Evolutionary conservation across 2,888 invertebrate genomes (phyloP), one percentile per base, ranked within the genome.

Genomic region (Dryocosmus kuriphilus): DNA sequence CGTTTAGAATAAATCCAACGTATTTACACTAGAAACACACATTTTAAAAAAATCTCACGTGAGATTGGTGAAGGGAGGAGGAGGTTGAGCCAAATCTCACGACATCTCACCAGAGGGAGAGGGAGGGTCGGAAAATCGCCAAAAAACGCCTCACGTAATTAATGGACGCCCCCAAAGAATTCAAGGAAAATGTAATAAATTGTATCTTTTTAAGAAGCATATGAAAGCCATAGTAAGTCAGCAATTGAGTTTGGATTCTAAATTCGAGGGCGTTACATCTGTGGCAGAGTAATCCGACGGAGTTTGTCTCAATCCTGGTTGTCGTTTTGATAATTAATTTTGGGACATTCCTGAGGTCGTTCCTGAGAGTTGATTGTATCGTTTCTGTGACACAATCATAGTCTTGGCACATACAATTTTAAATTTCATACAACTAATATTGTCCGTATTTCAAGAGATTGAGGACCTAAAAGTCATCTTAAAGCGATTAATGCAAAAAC

Each of bases 251-350:
- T 80, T 77, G n/a, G 41, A 60, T 35, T 22, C 22, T 83, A 74
- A 80, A 84, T 63, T 78, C 83, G 82, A 86, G 84, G 79, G 89
- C 86, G 89, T 90, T 90, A 90, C 89, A 85, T 88, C 85, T 87
- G 83, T 90, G 90, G 88, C 77, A 90, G 81, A 90, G 80, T 75
- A 87, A 89, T 57, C 77, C 73, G 74, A 62, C 60, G 77, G 80
- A 83, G 67, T 81, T 60, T 76, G 80, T 74, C 83, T 82, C 60
- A 76, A 73, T 82, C 84, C 78, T 76, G 62, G 46, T 77, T 86
- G 82, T 87, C 83, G 89, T 87, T 85, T 80, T 88, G 86, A 85
- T 67, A 81, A 65, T 46, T 38, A 55, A 79, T 74, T 46, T 77
- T 38, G 77, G 79, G 77, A 65, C 51, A 51, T 80, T 77, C 61